phyloP scores from a whole-genome alignment of 2,797 vertebrate genomes.

The Sandelia bainsii region DNA sequence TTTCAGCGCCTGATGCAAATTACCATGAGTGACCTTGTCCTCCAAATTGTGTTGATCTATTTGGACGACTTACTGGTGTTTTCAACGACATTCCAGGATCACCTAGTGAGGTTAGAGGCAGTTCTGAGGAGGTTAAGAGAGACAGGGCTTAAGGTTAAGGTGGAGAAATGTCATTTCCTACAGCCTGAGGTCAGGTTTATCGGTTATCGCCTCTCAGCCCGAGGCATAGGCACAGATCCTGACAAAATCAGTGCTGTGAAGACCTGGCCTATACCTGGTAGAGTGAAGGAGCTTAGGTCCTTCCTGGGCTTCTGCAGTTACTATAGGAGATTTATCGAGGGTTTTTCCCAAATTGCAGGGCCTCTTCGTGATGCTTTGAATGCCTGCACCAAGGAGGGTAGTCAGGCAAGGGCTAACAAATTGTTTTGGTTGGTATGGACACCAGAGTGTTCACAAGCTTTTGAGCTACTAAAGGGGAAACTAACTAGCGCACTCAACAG shows the following conservation, averaged over 20 bases:
- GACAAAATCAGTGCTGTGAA: conserved; percentile 19
- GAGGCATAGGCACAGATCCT: conserved; percentile 7
- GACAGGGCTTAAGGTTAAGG: conserved; percentile 7
- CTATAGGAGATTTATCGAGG: conserved; percentile 19
- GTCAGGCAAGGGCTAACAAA: not conserved
- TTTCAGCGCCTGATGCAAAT: conserved; percentile 33
- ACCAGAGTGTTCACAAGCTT: not conserved
- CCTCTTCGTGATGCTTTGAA: conserved; percentile 17
- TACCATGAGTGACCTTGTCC: not conserved
- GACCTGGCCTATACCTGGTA: not conserved
- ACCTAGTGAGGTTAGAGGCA: no score
- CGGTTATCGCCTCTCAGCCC: conserved; percentile 21
- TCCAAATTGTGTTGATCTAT: conserved; percentile 22
- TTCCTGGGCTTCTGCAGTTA: conserved; percentile 36
- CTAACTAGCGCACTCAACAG: conserved; percentile 1
- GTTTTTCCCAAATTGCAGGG: conserved; percentile 19
- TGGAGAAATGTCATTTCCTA: conserved; percentile 28
- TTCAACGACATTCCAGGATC: not conserved
- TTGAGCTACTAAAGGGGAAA: not conserved
- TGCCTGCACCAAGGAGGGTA: not conserved
- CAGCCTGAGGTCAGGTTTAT: conserved; percentile 15
- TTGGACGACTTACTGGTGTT: no score
- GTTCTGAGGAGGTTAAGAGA: conserved; percentile 19
- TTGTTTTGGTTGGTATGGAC: conserved; percentile 4
- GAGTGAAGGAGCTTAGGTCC: conserved; percentile 5